These are phyloP conservation scores for Drosophila merina DNA, from an alignment of 2,888 invertebrate genomes.

Conservation along the genomic window DNA sequence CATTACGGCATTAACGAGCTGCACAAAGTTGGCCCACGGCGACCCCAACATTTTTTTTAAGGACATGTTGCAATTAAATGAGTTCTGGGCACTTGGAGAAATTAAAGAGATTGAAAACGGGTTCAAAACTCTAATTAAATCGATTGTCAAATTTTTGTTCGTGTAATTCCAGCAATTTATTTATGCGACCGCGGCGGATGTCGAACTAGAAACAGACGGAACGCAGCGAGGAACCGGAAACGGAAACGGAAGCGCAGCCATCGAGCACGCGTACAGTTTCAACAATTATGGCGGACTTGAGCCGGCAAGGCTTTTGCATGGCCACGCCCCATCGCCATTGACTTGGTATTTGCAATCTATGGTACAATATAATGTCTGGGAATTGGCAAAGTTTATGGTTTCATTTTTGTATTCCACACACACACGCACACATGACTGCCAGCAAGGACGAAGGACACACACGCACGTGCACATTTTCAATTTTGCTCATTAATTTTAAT, in stretches of 20 bases:
- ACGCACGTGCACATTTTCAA: conserved; percentile 75
- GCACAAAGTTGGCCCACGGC: conserved; percentile 1
- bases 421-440: conserved; percentile 17
- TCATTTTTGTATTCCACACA: conserved; percentile 52
- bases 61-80: conserved; percentile 1
- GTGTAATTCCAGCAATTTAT: background rate
- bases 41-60: background rate
- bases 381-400: conserved; percentile 70
- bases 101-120: background rate
- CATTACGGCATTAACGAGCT: conserved; percentile 3
- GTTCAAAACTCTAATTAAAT: too few relatives aligned
- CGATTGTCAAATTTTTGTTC: background rate
- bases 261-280: conserved; percentile 50
- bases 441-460: conserved; percentile 21
- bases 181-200: background rate
- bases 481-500: conserved; percentile 79
- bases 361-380: conserved; percentile 44
- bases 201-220: conserved; percentile 4
- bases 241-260: conserved; percentile 61
- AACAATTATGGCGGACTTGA: conserved; percentile 42
- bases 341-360: conserved; percentile 38
- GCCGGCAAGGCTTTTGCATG: conserved; percentile 49
- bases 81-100: background rate
- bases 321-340: background rate
- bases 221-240: conserved; percentile 35